These are phyloP conservation scores for Cheilosia variabilis DNA, from an alignment of 2,888 invertebrate species.

Conservation along the genomic window DNA sequence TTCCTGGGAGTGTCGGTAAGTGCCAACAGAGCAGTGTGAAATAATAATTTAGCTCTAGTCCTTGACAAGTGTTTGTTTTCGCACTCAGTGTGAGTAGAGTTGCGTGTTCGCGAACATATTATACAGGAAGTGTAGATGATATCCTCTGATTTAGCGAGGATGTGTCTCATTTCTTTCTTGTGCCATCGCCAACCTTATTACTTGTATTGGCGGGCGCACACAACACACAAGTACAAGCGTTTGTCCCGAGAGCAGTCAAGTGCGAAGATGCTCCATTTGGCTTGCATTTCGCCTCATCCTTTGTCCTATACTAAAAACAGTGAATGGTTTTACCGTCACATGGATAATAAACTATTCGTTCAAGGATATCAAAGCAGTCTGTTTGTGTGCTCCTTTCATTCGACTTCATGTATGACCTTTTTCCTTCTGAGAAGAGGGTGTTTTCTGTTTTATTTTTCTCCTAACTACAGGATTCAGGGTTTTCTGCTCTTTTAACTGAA, in stretches of 20 bases:
- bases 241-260: conserved; percentile 20
- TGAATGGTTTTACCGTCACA: conserved; percentile 60
- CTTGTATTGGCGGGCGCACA: conserved; percentile 53
- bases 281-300: conserved; percentile 31
- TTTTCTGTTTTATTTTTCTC: conserved; percentile 12
- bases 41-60: conserved; percentile 11
- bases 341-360: conserved; percentile 72
- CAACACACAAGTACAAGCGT: conserved; percentile 20
- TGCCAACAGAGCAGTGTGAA: conserved; percentile 76
- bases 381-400: conserved; percentile 27
- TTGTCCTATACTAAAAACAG: conserved; percentile 16
- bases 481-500: conserved; percentile 46
- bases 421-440: conserved; percentile 6
- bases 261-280: conserved; percentile 32
- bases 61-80: conserved; percentile 34
- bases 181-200: conserved; percentile 50
- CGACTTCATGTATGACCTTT: conserved; percentile 19
- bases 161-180: neutral
- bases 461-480: neutral
- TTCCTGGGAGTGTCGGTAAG: conserved; percentile 99
- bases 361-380: conserved; percentile 63
- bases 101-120: conserved; percentile 22
- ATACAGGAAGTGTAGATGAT: conserved; percentile 33
- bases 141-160: conserved; percentile 26
- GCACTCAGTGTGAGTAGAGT: conserved; percentile 28